Conservation (phyloP, 2,113 vertebrate species). For the Mirza zaza region DNA sequence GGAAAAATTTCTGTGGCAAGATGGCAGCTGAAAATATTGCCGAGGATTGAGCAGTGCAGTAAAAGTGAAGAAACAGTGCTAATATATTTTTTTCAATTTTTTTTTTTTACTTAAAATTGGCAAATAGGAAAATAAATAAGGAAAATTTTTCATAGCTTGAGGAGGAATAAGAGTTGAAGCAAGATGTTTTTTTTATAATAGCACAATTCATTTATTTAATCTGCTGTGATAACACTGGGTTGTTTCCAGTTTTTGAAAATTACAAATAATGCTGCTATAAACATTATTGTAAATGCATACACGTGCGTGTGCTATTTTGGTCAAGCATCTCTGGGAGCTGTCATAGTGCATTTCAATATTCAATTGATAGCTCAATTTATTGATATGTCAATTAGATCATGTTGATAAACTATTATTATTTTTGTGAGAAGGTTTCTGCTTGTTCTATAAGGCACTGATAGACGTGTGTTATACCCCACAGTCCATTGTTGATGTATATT, state of each 20-base stretch:
- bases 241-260: background rate
- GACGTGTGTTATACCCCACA: background rate
- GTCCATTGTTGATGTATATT: background rate
- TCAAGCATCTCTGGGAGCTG: background rate
- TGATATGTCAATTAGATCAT: background rate
- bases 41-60: background rate
- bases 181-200: background rate
- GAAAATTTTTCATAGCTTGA: background rate
- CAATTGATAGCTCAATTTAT: background rate
- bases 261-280: background rate
- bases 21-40: background rate
- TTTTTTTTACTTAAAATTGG: background rate
- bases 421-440: background rate
- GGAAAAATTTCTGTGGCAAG: background rate
- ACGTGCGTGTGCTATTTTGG: background rate
- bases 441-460: background rate
- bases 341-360: background rate
- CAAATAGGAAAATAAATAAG: background rate
- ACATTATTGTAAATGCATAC: background rate
- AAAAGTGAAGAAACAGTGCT: background rate
- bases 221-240: background rate
- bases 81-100: background rate
- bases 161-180: background rate
- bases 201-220: background rate
- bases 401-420: background rate